phyloP scores from a whole-genome alignment of 2,888 invertebrate genomes.

The Apotomis turbidana region DNA sequence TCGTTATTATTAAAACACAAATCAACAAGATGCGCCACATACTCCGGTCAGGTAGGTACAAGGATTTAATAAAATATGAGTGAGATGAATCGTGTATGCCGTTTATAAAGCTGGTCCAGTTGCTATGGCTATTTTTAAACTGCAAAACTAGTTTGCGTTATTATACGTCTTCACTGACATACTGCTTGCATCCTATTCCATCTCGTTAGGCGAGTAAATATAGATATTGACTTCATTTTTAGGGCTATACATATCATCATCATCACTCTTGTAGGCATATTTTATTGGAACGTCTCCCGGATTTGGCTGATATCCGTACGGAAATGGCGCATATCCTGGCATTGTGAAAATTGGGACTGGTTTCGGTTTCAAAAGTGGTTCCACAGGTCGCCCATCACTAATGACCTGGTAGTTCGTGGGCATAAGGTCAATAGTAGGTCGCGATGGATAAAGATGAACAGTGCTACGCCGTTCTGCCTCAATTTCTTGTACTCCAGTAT shows the following conservation, averaged over 20 bases:
- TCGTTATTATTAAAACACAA: constrained; percentile 1
- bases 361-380: constrained; percentile 11
- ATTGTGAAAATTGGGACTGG: background rate
- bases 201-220: background rate
- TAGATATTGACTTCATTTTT: constrained; percentile 14
- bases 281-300: background rate
- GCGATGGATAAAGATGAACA: background rate
- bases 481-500: background rate
- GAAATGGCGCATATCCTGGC: background rate
- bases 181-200: background rate
- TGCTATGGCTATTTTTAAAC: constrained; percentile 9
- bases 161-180: constrained; percentile 5
- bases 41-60: background rate
- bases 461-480: background rate
- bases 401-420: constrained; percentile 10
- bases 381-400: background rate
- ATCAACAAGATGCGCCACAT: background rate
- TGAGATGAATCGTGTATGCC: background rate
- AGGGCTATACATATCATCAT: constrained; percentile 5
- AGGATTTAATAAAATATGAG: background rate
- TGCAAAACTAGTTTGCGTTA: constrained; percentile 1
- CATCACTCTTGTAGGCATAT: background rate
- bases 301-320: background rate
- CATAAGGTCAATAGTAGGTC: constrained; percentile 6
- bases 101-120: constrained; percentile 7